A percentile compares a stretch with the other conserved stretches of the same genome.
Evolutionary conservation across 2,113 vertebrate genomes (phyloP).

Genomic region (Camelus bactrianus): DNA sequence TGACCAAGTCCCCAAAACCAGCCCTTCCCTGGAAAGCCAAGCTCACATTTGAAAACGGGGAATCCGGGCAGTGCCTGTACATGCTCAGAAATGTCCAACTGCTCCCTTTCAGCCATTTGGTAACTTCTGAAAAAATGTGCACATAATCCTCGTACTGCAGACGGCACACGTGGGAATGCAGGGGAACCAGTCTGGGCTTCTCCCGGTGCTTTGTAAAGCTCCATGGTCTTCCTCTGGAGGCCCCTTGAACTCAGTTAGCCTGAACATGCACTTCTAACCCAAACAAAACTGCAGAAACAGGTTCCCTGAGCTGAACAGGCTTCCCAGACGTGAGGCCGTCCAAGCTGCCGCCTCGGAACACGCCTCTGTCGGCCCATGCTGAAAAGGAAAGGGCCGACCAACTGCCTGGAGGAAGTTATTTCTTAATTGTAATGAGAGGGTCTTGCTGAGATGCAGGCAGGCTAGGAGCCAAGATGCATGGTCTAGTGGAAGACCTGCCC

Average conservation of each 20-base stretch:
- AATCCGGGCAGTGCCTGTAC: background rate
- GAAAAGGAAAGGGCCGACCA: background rate
- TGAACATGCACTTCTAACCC: background rate
- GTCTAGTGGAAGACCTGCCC: background rate
- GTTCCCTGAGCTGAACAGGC: background rate
- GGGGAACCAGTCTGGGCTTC: background rate
- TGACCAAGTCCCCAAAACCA: background rate
- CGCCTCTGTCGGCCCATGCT: background rate
- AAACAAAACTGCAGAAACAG: background rate
- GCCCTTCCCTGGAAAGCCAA: background rate
- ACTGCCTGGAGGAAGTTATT: background rate
- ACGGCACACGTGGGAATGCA: background rate
- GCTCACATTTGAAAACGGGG: background rate
- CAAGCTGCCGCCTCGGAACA: background rate
- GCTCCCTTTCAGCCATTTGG: background rate
- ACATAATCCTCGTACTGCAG: background rate
- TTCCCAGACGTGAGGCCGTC: background rate
- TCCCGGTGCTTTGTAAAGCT: background rate
- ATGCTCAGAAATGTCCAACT: slow-evolving; percentile 28
- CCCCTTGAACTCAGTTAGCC: slow-evolving; percentile 14
- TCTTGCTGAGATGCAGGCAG: background rate
- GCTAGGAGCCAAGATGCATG: background rate
- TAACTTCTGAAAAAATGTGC: background rate
- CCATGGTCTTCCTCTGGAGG: background rate
- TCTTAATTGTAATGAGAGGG: background rate